Conservation (phyloP, 2,888 invertebrate genomes). For the Callyntrura sp. region DNA sequence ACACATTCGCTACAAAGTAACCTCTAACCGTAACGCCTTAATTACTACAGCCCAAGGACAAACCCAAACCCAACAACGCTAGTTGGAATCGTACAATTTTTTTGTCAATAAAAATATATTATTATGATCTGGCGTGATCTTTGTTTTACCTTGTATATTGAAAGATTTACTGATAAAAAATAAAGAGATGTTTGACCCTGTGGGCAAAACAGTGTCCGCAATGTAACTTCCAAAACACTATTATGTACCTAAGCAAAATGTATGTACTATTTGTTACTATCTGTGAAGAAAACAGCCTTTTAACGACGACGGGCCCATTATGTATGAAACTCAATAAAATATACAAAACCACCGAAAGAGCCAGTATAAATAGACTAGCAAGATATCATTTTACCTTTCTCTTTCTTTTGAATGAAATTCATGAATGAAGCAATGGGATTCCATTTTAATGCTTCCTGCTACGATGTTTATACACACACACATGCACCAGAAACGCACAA, state of each 20-base stretch:
- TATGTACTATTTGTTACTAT: no score
- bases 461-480: conserved; percentile 8
- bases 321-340: not conserved
- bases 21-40: not conserved
- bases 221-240: no score
- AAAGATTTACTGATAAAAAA: not conserved
- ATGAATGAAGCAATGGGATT: conserved; percentile 13
- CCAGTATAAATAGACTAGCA: not conserved
- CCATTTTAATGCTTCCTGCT: not conserved
- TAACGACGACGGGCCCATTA: no score
- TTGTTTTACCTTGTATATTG: no score
- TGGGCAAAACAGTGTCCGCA: not conserved
- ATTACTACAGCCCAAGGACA: not conserved
- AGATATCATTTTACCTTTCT: not conserved
- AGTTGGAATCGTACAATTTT: not conserved
- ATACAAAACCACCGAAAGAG: not conserved
- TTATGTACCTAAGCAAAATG: no score
- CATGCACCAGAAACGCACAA: conserved; percentile 25
- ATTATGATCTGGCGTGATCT: not conserved
- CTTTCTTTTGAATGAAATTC: conserved; percentile 2
- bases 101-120: conserved; percentile 3
- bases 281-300: no score
- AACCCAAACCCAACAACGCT: not conserved
- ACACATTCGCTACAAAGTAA: not conserved
- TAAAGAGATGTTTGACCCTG: not conserved